A percentile compares a stretch with the other conserved stretches of the same genome.
Conservation (phyloP, 2,888 invertebrate genomes). For the Lochmaea capreae region DNA sequence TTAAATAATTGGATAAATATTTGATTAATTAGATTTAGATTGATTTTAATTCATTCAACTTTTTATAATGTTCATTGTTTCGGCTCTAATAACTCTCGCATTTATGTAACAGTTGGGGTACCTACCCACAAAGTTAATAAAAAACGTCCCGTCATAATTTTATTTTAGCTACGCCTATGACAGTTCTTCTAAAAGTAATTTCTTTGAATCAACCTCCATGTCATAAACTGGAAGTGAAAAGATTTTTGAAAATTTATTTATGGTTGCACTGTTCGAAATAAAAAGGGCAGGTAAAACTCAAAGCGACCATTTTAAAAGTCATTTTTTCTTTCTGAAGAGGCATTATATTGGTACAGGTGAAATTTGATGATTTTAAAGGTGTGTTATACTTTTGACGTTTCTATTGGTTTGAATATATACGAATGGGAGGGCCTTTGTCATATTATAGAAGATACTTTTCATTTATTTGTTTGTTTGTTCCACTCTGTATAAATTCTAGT, state of each 20-base stretch:
- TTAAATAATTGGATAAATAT: too few relatives aligned
- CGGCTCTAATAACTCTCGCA: too few relatives aligned
- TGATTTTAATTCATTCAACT: too few relatives aligned
- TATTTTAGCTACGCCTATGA: background rate
- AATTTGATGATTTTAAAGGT: slow-evolving; percentile 7
- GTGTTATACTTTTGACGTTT: background rate
- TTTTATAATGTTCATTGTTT: too few relatives aligned
- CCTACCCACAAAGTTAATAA: background rate
- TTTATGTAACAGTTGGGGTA: too few relatives aligned
- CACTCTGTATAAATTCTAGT: background rate
- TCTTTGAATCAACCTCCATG: background rate
- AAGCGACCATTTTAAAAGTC: slow-evolving; percentile 12
- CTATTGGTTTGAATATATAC: background rate
- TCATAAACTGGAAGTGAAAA: background rate
- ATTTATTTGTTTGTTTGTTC: too few relatives aligned
- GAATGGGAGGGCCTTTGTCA: background rate
- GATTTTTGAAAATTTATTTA: background rate
- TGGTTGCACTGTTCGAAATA: background rate
- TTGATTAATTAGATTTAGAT: too few relatives aligned
- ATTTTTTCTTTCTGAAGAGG: background rate
- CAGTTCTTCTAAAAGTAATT: background rate
- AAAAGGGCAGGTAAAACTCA: background rate
- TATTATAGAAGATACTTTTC: too few relatives aligned
- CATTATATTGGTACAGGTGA: slow-evolving; percentile 13
- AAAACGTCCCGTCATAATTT: background rate